Evolutionary conservation across 2,113 vertebrate genomes (phyloP).

Genomic region (Dissostichus mawsoni): DNA sequence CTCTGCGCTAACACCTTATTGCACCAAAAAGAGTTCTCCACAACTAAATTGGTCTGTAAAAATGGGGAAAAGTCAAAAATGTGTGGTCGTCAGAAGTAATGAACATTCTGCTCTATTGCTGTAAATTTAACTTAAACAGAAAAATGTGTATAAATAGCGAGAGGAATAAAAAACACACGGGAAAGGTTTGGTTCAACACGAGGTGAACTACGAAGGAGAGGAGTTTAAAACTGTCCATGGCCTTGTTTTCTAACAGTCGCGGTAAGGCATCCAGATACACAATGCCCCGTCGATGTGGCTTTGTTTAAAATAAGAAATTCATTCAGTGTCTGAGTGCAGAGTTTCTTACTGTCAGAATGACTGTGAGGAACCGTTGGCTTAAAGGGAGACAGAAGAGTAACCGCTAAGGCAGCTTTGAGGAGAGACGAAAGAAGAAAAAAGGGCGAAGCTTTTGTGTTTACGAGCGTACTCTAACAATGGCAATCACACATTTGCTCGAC

Average conservation of each 20-base stretch:
- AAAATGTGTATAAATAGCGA: slow-evolving; percentile 86
- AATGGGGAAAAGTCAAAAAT: slow-evolving; percentile 52
- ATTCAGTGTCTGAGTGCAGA: slow-evolving; percentile 56
- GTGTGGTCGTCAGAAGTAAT: slow-evolving; percentile 43
- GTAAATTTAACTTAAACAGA: slow-evolving; percentile 65
- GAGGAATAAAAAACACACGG: slow-evolving; percentile 84
- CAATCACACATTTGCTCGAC: slow-evolving; percentile 20
- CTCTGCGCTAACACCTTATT: slow-evolving; percentile 85
- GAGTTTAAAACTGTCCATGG: slow-evolving; percentile 17
- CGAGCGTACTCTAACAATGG: slow-evolving; percentile 9
- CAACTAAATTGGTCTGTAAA: slow-evolving; percentile 80
- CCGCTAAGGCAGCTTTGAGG: slow-evolving; percentile 6
- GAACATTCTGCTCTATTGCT: slow-evolving; percentile 51
- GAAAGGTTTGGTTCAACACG: slow-evolving; percentile 61
- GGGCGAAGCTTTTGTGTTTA: slow-evolving; percentile 11
- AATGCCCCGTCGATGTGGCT: slow-evolving; percentile 32
- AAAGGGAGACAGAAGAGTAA: slow-evolving; percentile 39
- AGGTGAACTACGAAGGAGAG: slow-evolving; percentile 21
- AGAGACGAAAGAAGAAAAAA: not conserved
- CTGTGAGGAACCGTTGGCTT: slow-evolving; percentile 36
- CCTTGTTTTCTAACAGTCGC: slow-evolving; percentile 49
- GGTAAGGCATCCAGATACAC: slow-evolving; percentile 52
- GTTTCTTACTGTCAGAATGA: slow-evolving; percentile 28
- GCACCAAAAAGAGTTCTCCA: slow-evolving; percentile 86
- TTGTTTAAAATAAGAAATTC: slow-evolving; percentile 19